Conservation (phyloP, 2,888 invertebrate genomes). For the Thera obeliscata region DNA sequence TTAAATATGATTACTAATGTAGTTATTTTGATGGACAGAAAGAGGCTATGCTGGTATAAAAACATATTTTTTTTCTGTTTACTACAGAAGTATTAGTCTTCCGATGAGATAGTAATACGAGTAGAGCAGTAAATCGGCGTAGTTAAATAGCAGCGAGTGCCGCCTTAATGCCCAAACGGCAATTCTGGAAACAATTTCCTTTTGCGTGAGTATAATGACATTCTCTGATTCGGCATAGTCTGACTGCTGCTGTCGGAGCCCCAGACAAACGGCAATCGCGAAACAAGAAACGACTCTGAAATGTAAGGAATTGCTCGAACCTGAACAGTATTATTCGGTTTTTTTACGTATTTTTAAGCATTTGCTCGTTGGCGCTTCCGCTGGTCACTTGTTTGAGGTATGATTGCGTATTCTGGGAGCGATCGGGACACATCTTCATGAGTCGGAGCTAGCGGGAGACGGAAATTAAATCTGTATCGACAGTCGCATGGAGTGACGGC, state of each 20-base stretch:
- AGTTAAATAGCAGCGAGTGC: conserved; percentile 17
- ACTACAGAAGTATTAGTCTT: not conserved
- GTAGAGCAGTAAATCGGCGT: not conserved
- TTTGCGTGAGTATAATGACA: conserved; percentile 19
- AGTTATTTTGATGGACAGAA: too few species aligned
- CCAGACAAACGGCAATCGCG: conserved; percentile 4
- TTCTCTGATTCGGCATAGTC: conserved; percentile 17
- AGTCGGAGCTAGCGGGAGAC: conserved; percentile 24
- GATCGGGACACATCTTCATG: conserved; percentile 32
- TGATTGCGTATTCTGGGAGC: conserved; percentile 38
- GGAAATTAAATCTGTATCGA: conserved; percentile 43
- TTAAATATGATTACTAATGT: too few species aligned
- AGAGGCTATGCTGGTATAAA: too few species aligned
- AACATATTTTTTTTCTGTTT: too few species aligned
- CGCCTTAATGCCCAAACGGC: conserved; percentile 15
- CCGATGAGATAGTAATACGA: conserved; percentile 7
- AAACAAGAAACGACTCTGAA: not conserved
- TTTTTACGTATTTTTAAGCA: not conserved
- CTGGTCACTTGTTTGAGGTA: conserved; percentile 12
- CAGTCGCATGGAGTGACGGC: conserved; percentile 19
- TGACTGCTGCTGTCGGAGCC: not conserved
- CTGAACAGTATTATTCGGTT: not conserved
- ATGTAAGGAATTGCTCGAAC: not conserved
- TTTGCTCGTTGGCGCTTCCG: not conserved
- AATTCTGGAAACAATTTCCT: conserved; percentile 25